These are phyloP conservation scores for Notodonta dromedarius DNA, from an alignment of 2,888 invertebrate species.

Conservation along the genomic window DNA sequence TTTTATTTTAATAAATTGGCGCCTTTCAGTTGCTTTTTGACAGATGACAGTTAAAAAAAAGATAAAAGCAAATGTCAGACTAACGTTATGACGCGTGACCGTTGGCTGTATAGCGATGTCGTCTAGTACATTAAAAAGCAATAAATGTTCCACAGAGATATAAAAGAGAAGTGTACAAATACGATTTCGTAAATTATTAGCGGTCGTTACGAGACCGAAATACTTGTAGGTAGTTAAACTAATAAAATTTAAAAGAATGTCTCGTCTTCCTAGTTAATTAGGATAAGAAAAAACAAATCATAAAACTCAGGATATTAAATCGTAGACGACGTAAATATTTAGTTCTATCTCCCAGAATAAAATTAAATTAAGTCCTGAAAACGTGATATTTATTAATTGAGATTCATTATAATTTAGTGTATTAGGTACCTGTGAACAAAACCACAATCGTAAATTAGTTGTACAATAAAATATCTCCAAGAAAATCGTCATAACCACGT, in stretches of 20 bases:
- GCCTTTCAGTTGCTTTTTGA: conserved; percentile 55
- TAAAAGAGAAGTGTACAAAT: conserved; percentile 44
- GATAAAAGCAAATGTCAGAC: conserved; percentile 59
- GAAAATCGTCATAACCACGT: conserved; percentile 21
- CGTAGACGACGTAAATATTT: too few relatives aligned
- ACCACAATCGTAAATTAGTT: not conserved
- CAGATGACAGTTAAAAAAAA: conserved; percentile 62
- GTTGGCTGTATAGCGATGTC: conserved; percentile 61
- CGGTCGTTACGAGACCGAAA: conserved; percentile 45
- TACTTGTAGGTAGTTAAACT: conserved; percentile 17
- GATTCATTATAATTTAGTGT: too few relatives aligned
- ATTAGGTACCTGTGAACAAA: not conserved
- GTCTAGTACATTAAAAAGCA: conserved; percentile 70
- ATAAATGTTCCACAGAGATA: conserved; percentile 61
- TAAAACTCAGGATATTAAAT: too few relatives aligned
- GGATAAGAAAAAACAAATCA: too few relatives aligned
- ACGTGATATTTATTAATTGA: too few relatives aligned
- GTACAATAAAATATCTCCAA: not conserved
- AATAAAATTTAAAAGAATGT: too few relatives aligned
- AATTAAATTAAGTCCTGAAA: too few relatives aligned
- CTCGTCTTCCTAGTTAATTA: too few relatives aligned
- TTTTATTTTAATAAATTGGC: conserved; percentile 40
- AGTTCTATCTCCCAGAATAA: too few relatives aligned
- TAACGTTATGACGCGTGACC: conserved; percentile 63
- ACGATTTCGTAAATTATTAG: conserved; percentile 58